Conservation (phyloP, 2,797 vertebrate genomes). For the Pachyuromys duprasi region DNA sequence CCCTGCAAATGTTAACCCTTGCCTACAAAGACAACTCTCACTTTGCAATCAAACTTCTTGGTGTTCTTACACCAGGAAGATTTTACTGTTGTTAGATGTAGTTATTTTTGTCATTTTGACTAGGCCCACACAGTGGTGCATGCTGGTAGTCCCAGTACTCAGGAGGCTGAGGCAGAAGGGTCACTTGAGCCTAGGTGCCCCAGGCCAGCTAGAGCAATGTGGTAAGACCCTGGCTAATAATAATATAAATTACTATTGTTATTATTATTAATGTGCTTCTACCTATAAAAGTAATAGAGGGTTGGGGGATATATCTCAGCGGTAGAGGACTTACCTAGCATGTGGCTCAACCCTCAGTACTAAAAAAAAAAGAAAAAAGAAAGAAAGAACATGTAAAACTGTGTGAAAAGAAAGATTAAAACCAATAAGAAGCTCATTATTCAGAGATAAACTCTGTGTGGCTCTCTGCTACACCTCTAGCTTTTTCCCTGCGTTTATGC, state of each 20-base stretch:
- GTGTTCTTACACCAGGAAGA: neutral
- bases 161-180: neutral
- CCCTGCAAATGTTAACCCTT: neutral
- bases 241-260: neutral
- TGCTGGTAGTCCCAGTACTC: neutral
- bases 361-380: neutral
- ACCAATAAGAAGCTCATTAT: slow-evolving; percentile 7
- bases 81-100: neutral
- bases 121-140: neutral
- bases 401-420: slow-evolving; percentile 41
- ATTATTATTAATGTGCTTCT: neutral
- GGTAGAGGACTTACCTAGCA: neutral
- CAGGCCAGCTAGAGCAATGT: neutral
- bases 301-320: neutral
- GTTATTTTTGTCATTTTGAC: neutral
- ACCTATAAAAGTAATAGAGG: slow-evolving; percentile 11
- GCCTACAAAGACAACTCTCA: neutral
- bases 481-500: neutral
- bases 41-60: neutral
- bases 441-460: neutral
- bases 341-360: neutral
- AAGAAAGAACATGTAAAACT: neutral
- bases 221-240: neutral
- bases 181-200: neutral
- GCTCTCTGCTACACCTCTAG: neutral